Base-by-base conservation (phyloP, 2,113 vertebrate genomes). In the Malurus elegans region DNA sequence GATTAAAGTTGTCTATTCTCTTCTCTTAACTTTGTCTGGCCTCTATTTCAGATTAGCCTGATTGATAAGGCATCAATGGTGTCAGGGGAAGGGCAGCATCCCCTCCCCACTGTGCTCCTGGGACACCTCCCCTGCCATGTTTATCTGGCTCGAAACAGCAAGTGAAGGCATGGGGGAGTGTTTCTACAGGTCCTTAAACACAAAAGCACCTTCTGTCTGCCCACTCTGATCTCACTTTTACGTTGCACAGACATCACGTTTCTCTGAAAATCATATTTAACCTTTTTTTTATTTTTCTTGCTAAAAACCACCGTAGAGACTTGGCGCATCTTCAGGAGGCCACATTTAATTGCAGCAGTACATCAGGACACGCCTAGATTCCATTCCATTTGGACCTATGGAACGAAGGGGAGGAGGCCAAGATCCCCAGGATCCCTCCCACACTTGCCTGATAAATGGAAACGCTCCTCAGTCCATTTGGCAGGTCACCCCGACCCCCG, bases 321-420 rank as follows among this genome's bases (percentile, higher is more conserved):
- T 1, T 0, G 0, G 34, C 2, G 6, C 24, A 16, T 40, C 78
- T 65, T 72, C 60, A 56, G 36, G 62, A 86, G 23, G 54, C 66
- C 67, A 50, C 81, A 31, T 8, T 73, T 4, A 56, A 61, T 6
- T 85, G 83, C 66, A 87, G 93, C 53, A 71, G 50, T 18, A 14
- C 60, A 72, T 67, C 45, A 74, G 89, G 86, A 74, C 53, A 66
- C 3, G 6, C 64, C 74, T 51, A n/a, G 47, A 62, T 66, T 51
- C 4, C 3, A 31, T n/a, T n/a, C 73, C 81, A 34, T 15, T 62
- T 12, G 21, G 72, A 67, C 54, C 81, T 88, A 58, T 65, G 69
- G 23, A 69, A 92, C 3, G 69, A 86, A 71, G 47, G 72, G 91
- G 91, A 93, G 92, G 95, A 87, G 83, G 92, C 62, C 74, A 20